Percentiles rank a stretch among this genome's conserved stretches.
Evolutionary conservation across 23 tunicate species (phyloP).

Genomic region (Phallusia fumigata): DNA sequence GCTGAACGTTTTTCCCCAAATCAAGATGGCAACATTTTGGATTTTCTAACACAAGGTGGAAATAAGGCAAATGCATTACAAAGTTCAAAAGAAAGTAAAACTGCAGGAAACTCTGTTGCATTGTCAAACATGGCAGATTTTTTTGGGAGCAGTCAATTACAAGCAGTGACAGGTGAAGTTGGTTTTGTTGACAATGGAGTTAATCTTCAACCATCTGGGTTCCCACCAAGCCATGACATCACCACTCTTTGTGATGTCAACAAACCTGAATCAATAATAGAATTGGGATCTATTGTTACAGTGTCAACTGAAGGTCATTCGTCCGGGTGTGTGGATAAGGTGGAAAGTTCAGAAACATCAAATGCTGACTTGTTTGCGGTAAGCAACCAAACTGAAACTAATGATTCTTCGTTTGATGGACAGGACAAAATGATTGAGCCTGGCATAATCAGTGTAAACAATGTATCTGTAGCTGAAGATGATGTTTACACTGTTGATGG

Average conservation of each 20-base stretch:
- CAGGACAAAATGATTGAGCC: not conserved
- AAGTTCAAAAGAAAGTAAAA: too few relatives aligned
- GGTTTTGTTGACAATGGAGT: not conserved
- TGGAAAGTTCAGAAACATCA: not conserved
- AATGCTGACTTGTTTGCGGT: not conserved
- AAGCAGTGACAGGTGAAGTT: not conserved
- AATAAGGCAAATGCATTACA: too few relatives aligned
- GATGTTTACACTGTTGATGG: not conserved
- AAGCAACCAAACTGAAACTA: too few relatives aligned
- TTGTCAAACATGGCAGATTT: too few relatives aligned
- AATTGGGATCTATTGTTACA: not conserved
- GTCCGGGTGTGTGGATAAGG: not conserved
- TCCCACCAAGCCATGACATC: not conserved
- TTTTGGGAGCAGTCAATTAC: not conserved
- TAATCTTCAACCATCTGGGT: not conserved
- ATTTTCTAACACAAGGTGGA: too few relatives aligned
- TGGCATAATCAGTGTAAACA: not conserved
- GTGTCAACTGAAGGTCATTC: not conserved
- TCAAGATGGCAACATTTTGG: too few relatives aligned
- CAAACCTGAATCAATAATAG: not conserved
- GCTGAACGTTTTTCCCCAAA: too few relatives aligned
- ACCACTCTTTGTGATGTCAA: not conserved
- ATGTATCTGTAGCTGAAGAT: not conserved
- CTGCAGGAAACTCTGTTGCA: too few relatives aligned
- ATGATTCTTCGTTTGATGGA: too few relatives aligned